A percentile compares a stretch with the other conserved stretches of the same genome.
Conservation (phyloP, 2,113 vertebrate genomes). For the Percopsis transmontana region DNA sequence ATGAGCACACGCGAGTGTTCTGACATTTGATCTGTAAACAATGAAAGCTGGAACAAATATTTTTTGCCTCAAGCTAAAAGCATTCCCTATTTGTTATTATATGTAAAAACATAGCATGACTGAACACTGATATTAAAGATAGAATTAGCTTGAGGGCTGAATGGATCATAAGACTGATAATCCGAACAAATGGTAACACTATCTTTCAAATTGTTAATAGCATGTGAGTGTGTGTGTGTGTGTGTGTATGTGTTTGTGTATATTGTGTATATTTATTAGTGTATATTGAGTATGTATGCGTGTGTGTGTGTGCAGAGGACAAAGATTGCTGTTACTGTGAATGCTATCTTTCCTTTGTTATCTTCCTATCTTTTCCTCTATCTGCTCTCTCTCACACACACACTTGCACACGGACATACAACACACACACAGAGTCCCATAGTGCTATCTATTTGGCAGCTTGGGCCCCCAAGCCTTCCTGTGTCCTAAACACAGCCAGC, state of each 20-base stretch:
- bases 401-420: slow-evolving; percentile 33
- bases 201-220: slow-evolving; percentile 59
- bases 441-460: slow-evolving; percentile 76
- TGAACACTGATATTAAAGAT: slow-evolving; percentile 45
- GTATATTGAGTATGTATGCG: background rate
- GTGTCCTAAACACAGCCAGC: slow-evolving; percentile 74
- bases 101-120: slow-evolving; percentile 44
- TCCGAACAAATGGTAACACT: slow-evolving; percentile 31
- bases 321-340: slow-evolving; percentile 73
- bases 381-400: background rate
- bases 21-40: too few species aligned
- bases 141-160: slow-evolving; percentile 47
- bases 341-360: slow-evolving; percentile 7
- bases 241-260: slow-evolving; percentile 16
- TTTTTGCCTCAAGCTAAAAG: too few species aligned
- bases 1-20: too few species aligned
- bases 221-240: slow-evolving; percentile 5
- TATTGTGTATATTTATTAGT: background rate
- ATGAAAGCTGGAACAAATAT: too few species aligned
- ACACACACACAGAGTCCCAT: slow-evolving; percentile 35
- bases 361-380: slow-evolving; percentile 8
- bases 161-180: slow-evolving; percentile 51
- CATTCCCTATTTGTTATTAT: too few species aligned
- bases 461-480: slow-evolving; percentile 80
- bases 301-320: slow-evolving; percentile 63